Evolutionary conservation across 2,888 invertebrate species (phyloP).

Genomic region (Zele albiditarsus): DNA sequence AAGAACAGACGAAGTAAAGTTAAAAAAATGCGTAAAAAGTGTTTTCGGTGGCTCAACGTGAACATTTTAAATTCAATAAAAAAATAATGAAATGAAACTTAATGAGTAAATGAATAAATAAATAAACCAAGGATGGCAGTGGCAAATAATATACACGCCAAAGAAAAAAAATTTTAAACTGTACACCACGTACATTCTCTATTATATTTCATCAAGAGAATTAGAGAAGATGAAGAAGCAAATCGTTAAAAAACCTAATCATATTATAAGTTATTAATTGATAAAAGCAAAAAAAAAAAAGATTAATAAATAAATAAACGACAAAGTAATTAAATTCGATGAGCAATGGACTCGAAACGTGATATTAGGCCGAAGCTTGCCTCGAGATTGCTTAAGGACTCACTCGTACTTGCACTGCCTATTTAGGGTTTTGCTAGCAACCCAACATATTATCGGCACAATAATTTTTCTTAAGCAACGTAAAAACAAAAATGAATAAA

Average conservation of each 20-base stretch:
- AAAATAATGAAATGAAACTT: slow-evolving; percentile 21
- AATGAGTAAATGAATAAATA: slow-evolving; percentile 17
- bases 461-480: slow-evolving; percentile 72
- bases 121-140: slow-evolving; percentile 33
- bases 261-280: slow-evolving; percentile 51
- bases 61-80: slow-evolving; percentile 40
- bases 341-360: slow-evolving; percentile 73
- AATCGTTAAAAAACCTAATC: slow-evolving; percentile 63
- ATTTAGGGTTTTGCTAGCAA: slow-evolving; percentile 72
- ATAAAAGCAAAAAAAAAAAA: slow-evolving; percentile 52
- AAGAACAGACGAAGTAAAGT: not conserved
- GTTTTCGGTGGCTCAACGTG: slow-evolving; percentile 50
- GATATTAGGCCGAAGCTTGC: slow-evolving; percentile 74
- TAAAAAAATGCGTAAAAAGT: slow-evolving; percentile 41
- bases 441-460: slow-evolving; percentile 73
- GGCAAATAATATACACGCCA: slow-evolving; percentile 63
- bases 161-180: slow-evolving; percentile 57
- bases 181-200: slow-evolving; percentile 65
- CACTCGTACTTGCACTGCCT: slow-evolving; percentile 73
- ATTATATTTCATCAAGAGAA: slow-evolving; percentile 61
- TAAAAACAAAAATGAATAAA: slow-evolving; percentile 55
- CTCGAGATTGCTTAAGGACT: slow-evolving; percentile 73
- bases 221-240: slow-evolving; percentile 40
- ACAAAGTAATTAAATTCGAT: slow-evolving; percentile 62
- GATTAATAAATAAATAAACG: slow-evolving; percentile 43